phyloP scores from a whole-genome alignment of 2,888 invertebrate genomes.

The Ornithoptera priamus region DNA sequence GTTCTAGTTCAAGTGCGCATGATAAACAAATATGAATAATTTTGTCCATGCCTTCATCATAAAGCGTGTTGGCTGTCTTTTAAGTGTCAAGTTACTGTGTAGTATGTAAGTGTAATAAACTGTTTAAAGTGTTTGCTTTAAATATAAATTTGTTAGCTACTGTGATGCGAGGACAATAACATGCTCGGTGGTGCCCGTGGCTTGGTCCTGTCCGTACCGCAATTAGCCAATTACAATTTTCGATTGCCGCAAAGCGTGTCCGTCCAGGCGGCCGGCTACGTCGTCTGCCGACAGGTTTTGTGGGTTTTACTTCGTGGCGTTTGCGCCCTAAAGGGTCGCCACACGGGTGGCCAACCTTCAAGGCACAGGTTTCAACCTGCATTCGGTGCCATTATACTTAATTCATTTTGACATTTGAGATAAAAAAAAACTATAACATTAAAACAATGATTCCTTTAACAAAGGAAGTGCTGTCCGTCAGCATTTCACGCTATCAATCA shows the following conservation, averaged over 20 bases:
- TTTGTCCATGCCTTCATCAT: neutral
- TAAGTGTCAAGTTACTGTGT: neutral
- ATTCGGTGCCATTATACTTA: constrained; percentile 43
- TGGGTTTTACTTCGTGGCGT: constrained; percentile 50
- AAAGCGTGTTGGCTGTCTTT: neutral
- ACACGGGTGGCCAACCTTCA: constrained; percentile 59
- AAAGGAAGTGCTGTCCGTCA: constrained; percentile 9
- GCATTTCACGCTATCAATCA: constrained; percentile 13
- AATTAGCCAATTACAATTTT: constrained; percentile 70
- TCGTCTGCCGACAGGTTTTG: constrained; percentile 60
- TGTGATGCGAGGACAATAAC: constrained; percentile 41
- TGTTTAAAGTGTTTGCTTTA: constrained; percentile 4
- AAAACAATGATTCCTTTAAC: constrained; percentile 8
- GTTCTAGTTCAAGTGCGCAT: neutral
- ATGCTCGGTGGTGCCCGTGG: constrained; percentile 35
- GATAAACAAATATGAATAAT: neutral
- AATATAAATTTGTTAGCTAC: constrained; percentile 29
- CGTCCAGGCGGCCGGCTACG: constrained; percentile 41
- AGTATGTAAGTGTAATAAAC: constrained; percentile 3
- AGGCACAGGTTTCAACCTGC: constrained; percentile 33
- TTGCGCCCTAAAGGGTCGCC: constrained; percentile 41
- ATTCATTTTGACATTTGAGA: constrained; percentile 33
- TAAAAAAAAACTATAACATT: constrained; percentile 12
- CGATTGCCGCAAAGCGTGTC: constrained; percentile 62
- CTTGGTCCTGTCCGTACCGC: constrained; percentile 41